These are phyloP conservation scores for Lontra canadensis DNA, from an alignment of 2,113 vertebrate genomes.

Conservation along the genomic window DNA sequence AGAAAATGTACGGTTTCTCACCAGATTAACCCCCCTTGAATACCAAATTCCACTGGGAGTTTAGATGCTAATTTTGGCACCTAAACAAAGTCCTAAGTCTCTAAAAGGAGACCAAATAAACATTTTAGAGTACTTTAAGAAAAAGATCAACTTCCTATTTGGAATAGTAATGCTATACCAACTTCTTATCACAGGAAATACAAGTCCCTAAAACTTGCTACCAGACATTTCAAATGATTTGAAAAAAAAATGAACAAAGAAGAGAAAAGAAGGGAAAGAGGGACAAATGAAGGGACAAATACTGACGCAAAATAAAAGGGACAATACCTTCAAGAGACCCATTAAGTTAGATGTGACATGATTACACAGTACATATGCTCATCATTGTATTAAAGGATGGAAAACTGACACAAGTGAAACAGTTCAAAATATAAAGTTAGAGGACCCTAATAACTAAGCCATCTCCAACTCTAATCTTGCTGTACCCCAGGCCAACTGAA, in stretches of 20 bases:
- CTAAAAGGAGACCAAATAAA: constrained; percentile 5
- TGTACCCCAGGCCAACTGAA: not conserved
- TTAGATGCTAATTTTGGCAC: constrained; percentile 15
- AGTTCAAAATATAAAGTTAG: not conserved
- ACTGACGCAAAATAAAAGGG: constrained; percentile 5
- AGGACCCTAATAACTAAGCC: not conserved
- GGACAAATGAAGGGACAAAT: not conserved
- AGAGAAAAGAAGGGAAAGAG: not conserved
- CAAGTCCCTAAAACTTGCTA: constrained; percentile 22
- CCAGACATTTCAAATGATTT: constrained; percentile 18
- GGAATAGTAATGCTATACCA: not conserved
- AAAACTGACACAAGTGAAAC: not conserved
- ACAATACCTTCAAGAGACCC: not conserved
- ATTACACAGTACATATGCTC: not conserved
- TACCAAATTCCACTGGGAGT: not conserved
- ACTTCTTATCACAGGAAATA: constrained; percentile 14
- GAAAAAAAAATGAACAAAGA: not conserved
- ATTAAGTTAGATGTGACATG: not conserved
- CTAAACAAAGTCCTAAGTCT: not conserved
- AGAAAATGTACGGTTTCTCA: constrained; percentile 39
- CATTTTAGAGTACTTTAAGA: constrained; percentile 41
- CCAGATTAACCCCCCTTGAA: not conserved
- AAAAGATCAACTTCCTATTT: constrained; percentile 21
- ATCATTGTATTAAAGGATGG: not conserved
- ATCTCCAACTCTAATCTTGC: not conserved